Evolutionary conservation across 2,888 invertebrate genomes (phyloP).

Genomic region (Trisateles emortualis): DNA sequence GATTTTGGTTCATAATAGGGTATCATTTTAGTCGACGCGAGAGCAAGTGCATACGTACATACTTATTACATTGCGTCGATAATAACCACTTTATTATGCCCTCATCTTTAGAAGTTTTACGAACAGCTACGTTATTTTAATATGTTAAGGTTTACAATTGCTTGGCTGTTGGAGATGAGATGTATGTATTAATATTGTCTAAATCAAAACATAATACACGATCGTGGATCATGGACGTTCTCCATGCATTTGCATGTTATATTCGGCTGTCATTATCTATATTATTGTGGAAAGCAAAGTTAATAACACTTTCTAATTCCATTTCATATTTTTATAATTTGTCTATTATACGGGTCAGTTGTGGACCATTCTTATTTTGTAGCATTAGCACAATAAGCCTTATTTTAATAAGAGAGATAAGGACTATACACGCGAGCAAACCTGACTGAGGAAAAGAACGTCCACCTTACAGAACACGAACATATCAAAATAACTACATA

Average conservation of each 20-base stretch:
- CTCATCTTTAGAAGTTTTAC: too few relatives aligned
- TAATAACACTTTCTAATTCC: constrained; percentile 70
- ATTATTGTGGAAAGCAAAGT: constrained; percentile 55
- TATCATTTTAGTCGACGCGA: constrained; percentile 66
- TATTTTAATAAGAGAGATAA: too few relatives aligned
- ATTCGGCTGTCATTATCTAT: constrained; percentile 62
- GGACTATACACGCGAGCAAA: too few relatives aligned
- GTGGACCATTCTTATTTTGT: background rate
- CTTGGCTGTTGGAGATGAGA: constrained; percentile 14
- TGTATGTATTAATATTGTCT: constrained; percentile 41
- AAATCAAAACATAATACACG: constrained; percentile 59
- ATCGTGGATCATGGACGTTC: constrained; percentile 62
- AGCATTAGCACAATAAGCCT: too few relatives aligned
- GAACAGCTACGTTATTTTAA: constrained; percentile 19
- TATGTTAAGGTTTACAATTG: constrained; percentile 36
- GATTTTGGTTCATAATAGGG: constrained; percentile 69
- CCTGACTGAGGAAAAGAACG: too few relatives aligned
- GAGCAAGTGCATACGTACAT: constrained; percentile 67
- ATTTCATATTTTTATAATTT: constrained; percentile 45
- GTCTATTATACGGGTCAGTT: constrained; percentile 25
- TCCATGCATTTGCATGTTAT: constrained; percentile 70
- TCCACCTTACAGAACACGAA: too few relatives aligned
- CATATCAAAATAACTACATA: too few relatives aligned
- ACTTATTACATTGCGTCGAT: constrained; percentile 61
- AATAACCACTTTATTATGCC: constrained; percentile 17